Evolutionary conservation across 2,888 invertebrate genomes (phyloP), one percentile per base, ranked within the genome.

Genomic region (Temnothorax rugatulus): DNA sequence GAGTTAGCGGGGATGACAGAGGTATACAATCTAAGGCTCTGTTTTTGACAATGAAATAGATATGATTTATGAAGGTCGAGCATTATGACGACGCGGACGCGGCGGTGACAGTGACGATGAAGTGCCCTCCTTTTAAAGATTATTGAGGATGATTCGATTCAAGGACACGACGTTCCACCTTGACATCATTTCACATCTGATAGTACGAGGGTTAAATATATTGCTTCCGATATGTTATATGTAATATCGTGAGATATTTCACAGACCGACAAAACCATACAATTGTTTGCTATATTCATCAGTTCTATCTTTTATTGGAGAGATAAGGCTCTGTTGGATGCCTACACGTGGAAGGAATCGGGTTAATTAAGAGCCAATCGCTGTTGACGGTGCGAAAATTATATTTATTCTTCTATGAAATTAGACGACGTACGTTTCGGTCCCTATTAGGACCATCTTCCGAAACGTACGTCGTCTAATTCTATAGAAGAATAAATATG

Each of bases 51-150:
- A 84, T 86, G 85, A 87, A 84, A 84, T 86, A 83, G 84, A 82
- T 88, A 84, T 84, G 86, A 86, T 87, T 86, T 84, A 84, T 84
- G 82, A 71, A 84, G 82, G 82, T 52, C 76, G 61, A 57, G 61
- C 41, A 71, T 86, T 86, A 84, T 57, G 82, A 77, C 29, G 64
- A 63, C 41, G 57, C 68, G 74, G 59, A 63, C 41, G 50, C 68
- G 69, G 59, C 25, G 63, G 29, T 76, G 74, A 59, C 69, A 29
- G 83, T 73, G 68, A 59, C 83, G 69, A 59, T 71, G 64, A 84
- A 84, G 73, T 82, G 88, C 63, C 85, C 85, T 85, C 86, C 88
- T 88, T 88, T 87, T 82, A 77, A 86, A 86, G 85, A 85, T 85
- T 82, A 88, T 88, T 89, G 82, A 81, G 68, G 76, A 87, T 87